Conservation (phyloP, 2,113 vertebrate species). For the Cryptoleucopteryx plumbea region DNA sequence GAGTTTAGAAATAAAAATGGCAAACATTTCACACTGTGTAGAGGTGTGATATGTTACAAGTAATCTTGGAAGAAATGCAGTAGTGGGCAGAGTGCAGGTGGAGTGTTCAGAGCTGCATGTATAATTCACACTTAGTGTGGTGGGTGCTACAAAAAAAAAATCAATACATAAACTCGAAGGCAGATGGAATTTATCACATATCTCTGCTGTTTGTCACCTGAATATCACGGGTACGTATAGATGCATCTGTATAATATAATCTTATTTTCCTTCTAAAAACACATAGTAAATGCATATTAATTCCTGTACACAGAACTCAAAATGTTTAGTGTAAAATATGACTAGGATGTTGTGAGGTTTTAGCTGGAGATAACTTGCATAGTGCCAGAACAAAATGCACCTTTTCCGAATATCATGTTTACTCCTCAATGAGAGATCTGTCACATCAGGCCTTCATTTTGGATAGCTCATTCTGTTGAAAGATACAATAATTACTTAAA, state of each 20-base stretch:
- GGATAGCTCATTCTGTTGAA: not conserved
- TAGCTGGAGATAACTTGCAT: not conserved
- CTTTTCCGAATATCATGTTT: not conserved
- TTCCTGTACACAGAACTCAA: not conserved
- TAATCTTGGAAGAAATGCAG: slow-evolving; percentile 24
- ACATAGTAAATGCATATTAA: not conserved
- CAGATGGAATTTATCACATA: slow-evolving; percentile 4
- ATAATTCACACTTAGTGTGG: slow-evolving; percentile 23
- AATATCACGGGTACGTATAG: not conserved
- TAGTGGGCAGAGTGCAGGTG: slow-evolving; percentile 50
- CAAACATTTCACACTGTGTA: slow-evolving; percentile 25
- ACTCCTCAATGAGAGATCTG: not conserved
- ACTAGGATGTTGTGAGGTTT: not conserved
- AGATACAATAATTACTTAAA: not conserved
- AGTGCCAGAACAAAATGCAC: not conserved
- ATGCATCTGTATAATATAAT: not conserved
- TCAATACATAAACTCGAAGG: not conserved
- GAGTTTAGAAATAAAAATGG: slow-evolving; percentile 23
- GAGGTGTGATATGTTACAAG: slow-evolving; percentile 36
- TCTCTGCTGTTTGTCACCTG: slow-evolving; percentile 18
- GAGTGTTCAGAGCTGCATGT: slow-evolving; percentile 17
- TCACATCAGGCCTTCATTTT: not conserved
- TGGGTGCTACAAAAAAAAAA: slow-evolving; percentile 18
- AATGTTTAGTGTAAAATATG: not conserved
- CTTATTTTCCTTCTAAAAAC: not conserved